Base-by-base conservation (phyloP, 1,140 invertebrate species). In the Argopecten irradians region DNA sequence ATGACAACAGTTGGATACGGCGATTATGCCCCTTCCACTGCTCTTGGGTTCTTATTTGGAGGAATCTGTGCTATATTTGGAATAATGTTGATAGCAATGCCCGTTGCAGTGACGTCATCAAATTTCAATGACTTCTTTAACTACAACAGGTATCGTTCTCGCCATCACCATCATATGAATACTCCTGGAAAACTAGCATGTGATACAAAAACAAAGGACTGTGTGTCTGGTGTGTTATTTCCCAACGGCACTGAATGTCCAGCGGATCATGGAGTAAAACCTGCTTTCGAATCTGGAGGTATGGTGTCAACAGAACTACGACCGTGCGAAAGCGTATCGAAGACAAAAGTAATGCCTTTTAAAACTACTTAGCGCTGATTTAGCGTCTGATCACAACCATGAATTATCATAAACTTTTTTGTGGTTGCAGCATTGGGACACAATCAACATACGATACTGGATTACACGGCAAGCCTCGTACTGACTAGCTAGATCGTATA, bases 31-130 rank as follows among this genome's bases (percentile, higher is more conserved):
- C 94, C 94, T 9, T 91, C 87, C n/a, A 91, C 93, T 8, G 35
- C 84, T 0, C 46, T 83, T 0, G 94, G 94, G 28, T 94, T 94
- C 83, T 34, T 94, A 11, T 87, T 94, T 46, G 94, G 93, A 0
- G 89, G 90, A 0, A 19, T 92, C n/a, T 92, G 99, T 97, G 99
- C 98, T 97, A 98, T 99, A 96, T 99, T 98, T 97, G 99, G 99
- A 96, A 98, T 99, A 96, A 97, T 99, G 97, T 98, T 99, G 97
- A 98, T 99, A 97, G 99, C 99, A 96, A 98, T 99, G 97, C 98
- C 98, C 96, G 99, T 99, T 97, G 93, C 94, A 19, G 92, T 94
- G n/a, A 91, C 94, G 83, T 93, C 92, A 39, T 91, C 91, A 88
- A 94, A 94, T 87, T 94, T 94, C 91, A 89, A 91, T 28, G 98